These are phyloP conservation scores for Bacillus rossius DNA, from an alignment of 1,140 invertebrate genomes.

Conservation along the genomic window DNA sequence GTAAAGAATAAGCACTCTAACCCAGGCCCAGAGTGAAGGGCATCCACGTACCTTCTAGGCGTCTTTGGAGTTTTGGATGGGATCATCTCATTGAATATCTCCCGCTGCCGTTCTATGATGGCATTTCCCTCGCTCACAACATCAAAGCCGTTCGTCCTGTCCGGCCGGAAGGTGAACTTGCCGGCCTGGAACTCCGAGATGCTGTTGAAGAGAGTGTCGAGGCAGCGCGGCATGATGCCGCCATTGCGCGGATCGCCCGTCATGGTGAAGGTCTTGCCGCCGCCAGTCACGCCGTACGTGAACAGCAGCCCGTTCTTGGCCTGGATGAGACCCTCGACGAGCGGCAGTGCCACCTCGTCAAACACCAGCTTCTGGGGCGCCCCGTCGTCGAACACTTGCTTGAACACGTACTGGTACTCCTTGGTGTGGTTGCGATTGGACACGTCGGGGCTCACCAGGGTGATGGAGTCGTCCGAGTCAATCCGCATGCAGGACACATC, in stretches of 20 bases:
- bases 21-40: too few relatives aligned
- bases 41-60: slow-evolving; percentile 32
- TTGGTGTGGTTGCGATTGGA: slow-evolving; percentile 55
- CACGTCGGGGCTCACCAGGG: slow-evolving; percentile 59
- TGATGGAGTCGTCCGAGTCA: slow-evolving; percentile 60
- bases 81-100: slow-evolving; percentile 36
- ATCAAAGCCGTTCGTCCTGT: slow-evolving; percentile 91
- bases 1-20: slow-evolving; percentile 8
- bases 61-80: slow-evolving; percentile 37
- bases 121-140: slow-evolving; percentile 84
- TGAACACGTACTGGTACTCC: slow-evolving; percentile 72
- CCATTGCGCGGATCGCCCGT: slow-evolving; percentile 69
- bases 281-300: slow-evolving; percentile 94
- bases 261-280: slow-evolving; percentile 96
- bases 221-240: slow-evolving; percentile 81
- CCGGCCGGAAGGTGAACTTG: slow-evolving; percentile 87
- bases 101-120: slow-evolving; percentile 64
- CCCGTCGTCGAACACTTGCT: slow-evolving; percentile 77
- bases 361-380: slow-evolving; percentile 80
- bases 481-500: slow-evolving; percentile 68
- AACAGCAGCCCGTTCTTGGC: slow-evolving; percentile 89
- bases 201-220: slow-evolving; percentile 91
- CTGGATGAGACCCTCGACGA: slow-evolving; percentile 73
- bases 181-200: slow-evolving; percentile 70
- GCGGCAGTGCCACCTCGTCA: slow-evolving; percentile 73